A percentile compares a stretch with the other conserved stretches of the same genome.
Conservation (phyloP, 1,140 invertebrate genomes). For the Mya arenaria region DNA sequence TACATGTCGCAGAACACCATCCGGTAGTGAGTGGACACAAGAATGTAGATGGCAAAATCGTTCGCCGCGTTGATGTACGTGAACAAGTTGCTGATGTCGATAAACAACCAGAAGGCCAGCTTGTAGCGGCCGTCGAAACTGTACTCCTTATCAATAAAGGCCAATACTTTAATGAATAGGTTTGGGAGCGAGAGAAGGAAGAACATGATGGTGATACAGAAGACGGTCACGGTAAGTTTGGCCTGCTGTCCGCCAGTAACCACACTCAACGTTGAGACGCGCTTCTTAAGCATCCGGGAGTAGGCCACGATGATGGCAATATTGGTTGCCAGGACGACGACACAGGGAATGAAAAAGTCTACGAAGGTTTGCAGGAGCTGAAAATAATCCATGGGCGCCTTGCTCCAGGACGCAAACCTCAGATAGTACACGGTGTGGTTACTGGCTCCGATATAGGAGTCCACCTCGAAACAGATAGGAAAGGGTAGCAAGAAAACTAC, state of each 20-base stretch:
- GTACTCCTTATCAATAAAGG: slow-evolving; percentile 38
- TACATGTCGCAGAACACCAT: slow-evolving; percentile 14
- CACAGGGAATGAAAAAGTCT: slow-evolving; percentile 28
- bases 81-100: slow-evolving; percentile 39
- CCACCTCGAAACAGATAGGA: slow-evolving; percentile 10
- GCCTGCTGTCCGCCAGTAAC: not conserved
- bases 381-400: slow-evolving; percentile 2
- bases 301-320: slow-evolving; percentile 24
- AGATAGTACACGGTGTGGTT: slow-evolving; percentile 27
- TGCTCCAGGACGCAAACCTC: not conserved
- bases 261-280: not conserved
- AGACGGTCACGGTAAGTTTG: slow-evolving; percentile 27
- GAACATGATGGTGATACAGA: slow-evolving; percentile 38
- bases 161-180: slow-evolving; percentile 35
- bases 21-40: slow-evolving; percentile 18
- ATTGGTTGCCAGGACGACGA: not conserved
- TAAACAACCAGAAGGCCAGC: slow-evolving; percentile 32
- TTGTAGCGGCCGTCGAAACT: slow-evolving; percentile 44
- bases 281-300: not conserved
- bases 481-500: slow-evolving; percentile 27
- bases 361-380: slow-evolving; percentile 8
- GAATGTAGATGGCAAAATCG: slow-evolving; percentile 29
- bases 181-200: slow-evolving; percentile 38
- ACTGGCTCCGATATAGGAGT: not conserved
- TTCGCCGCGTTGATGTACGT: slow-evolving; percentile 47